phyloP scores from a whole-genome alignment of 2,888 invertebrate genomes.

The Mechanitis messenoides region DNA sequence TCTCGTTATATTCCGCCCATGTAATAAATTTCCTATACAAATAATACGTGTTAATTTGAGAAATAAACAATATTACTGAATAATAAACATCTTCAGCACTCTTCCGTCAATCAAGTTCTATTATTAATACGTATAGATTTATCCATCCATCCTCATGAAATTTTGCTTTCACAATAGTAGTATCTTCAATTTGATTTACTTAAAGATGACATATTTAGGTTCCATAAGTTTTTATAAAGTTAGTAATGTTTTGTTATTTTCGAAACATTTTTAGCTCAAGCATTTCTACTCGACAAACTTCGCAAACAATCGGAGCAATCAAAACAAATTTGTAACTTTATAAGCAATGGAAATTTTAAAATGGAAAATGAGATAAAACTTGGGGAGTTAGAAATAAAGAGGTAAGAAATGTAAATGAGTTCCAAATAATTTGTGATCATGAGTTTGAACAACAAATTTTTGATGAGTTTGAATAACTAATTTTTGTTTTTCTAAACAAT shows the following conservation, averaged over 20 bases:
- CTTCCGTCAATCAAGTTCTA: no score
- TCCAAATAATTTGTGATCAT: not conserved
- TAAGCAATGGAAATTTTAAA: slow-evolving; percentile 49
- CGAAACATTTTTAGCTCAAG: slow-evolving; percentile 46
- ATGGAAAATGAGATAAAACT: slow-evolving; percentile 55
- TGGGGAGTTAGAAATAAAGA: slow-evolving; percentile 51
- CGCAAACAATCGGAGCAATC: slow-evolving; percentile 46
- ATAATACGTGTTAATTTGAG: no score
- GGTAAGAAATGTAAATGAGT: slow-evolving; percentile 35
- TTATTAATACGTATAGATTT: no score
- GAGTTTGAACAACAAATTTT: not conserved
- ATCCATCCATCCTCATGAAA: no score
- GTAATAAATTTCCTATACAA: no score
- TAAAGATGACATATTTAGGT: no score
- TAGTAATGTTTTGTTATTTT: not conserved
- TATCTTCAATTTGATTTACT: no score
- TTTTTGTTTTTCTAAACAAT: slow-evolving; percentile 1
- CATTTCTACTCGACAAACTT: slow-evolving; percentile 48
- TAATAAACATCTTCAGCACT: no score
- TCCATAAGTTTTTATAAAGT: not conserved
- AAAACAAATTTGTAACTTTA: slow-evolving; percentile 46
- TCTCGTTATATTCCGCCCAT: no score
- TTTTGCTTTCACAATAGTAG: no score
- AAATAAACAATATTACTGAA: no score
- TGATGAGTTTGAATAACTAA: not conserved